Percentiles rank a stretch among this genome's conserved stretches.
phyloP scores from a whole-genome alignment of 1,140 invertebrate species.

The Drosophila littoralis region DNA sequence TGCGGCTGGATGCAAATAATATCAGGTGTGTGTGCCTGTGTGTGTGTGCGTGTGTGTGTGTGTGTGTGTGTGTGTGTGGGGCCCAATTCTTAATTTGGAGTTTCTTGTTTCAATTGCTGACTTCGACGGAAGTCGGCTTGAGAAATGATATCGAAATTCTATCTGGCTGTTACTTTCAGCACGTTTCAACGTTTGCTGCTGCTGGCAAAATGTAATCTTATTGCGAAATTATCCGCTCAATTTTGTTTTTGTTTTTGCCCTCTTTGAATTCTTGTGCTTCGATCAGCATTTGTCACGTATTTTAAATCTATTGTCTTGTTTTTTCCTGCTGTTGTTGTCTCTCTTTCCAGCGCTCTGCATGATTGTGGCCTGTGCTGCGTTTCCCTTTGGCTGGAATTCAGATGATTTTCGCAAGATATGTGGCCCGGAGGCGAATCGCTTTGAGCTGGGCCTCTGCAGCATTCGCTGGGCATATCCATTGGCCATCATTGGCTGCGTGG shows the following conservation, averaged over 20 bases:
- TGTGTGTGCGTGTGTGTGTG: neutral
- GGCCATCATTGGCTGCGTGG: conserved; percentile 95
- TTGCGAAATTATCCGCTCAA: conserved; percentile 8
- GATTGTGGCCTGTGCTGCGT: conserved; percentile 93
- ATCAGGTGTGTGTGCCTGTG: conserved; percentile 89
- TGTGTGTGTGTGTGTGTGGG: neutral
- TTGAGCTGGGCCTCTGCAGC: conserved; percentile 91
- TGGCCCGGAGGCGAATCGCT: conserved; percentile 91
- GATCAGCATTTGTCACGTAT: conserved; percentile 38
- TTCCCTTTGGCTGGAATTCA: conserved; percentile 96
- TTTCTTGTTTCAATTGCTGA: conserved; percentile 14
- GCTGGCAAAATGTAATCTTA: conserved; percentile 21
- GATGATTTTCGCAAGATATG: conserved; percentile 93
- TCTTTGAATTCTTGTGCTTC: conserved; percentile 24
- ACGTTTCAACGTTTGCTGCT: conserved; percentile 44
- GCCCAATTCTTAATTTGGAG: conserved; percentile 10
- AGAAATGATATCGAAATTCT: conserved; percentile 24
- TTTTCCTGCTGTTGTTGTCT: conserved; percentile 31
- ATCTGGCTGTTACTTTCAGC: conserved; percentile 31
- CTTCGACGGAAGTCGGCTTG: conserved; percentile 22
- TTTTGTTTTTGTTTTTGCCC: neutral
- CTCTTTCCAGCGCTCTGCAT: conserved; percentile 89
- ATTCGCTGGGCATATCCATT: conserved; percentile 98
- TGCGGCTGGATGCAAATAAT: conserved; percentile 97
- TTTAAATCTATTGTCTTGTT: conserved; percentile 14